Base-by-base conservation (phyloP, 1,140 invertebrate species). In the Ips typographus region DNA sequence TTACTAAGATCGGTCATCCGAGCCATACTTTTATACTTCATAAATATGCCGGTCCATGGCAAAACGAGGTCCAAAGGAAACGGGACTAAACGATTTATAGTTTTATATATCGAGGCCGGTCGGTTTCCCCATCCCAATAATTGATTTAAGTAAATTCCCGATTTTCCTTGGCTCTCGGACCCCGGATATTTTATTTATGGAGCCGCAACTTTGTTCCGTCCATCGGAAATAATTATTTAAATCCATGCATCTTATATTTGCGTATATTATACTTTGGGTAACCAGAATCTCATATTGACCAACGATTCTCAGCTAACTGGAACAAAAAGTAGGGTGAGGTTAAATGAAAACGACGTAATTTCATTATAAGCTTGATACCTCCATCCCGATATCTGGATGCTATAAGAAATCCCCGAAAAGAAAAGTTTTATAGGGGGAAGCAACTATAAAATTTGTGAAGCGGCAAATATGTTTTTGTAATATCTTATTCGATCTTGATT, bases 21-120 rank as follows among this genome's bases (percentile, higher is more conserved):
- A 22, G 22, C 22, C 22, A 22, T 22, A 22, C 22, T 44, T 44
- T 44, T 8, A 44, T 44, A 44, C 74, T 75, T 77, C 76, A 76
- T 77, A 77, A 77, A 77, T 77, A 76, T 77, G 74, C 73, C 72
- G 71, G 61, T 2, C 7, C 51, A 40, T 47, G 38, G 39, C 68
- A 57, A 71, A 72, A 72, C 66, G 69, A 56, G 60, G 68, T 61
- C 68, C 53, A 52, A 60, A 47, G 65, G 65, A 68, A 63, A 44
- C 42, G 40, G 63, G 49, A 52, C 69, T 77, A 76, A 76, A 76
- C 74, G 77, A 78, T 78, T 78, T 78, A 78, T 78, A 74, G 77
- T 76, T 76, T 78, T 76, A 74, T 73, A 75, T 77, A 75, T 76
- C 64, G 65, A 52, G 70, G 71, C 60, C 65, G 41, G 52, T 62